phyloP scores from a whole-genome alignment of 1,140 invertebrate species.

The Drosophila funebris region DNA sequence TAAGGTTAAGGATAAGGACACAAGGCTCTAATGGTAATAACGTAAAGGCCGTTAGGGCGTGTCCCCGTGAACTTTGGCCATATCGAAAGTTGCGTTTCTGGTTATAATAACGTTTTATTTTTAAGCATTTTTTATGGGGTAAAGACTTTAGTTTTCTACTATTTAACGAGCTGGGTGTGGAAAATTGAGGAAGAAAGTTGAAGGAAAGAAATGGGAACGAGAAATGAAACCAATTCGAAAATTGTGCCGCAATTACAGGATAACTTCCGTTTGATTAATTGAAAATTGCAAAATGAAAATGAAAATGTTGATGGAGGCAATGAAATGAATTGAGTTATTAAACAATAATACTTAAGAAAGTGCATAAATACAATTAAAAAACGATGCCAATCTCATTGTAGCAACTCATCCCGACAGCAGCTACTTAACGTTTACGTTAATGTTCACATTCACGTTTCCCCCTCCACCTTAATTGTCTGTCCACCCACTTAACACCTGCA shows the following conservation, averaged over 20 bases:
- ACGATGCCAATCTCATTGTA: neutral
- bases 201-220: neutral
- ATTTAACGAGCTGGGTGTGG: slow-evolving; percentile 48
- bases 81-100: slow-evolving; percentile 33
- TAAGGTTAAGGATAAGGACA: neutral
- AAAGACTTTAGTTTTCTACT: slow-evolving; percentile 29
- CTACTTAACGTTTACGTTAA: neutral
- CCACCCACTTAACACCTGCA: slow-evolving; percentile 19
- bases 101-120: slow-evolving; percentile 66
- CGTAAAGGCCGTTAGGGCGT: slow-evolving; percentile 41
- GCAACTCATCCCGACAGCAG: slow-evolving; percentile 3
- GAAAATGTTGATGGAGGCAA: too few relatives aligned
- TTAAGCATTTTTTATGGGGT: slow-evolving; percentile 37
- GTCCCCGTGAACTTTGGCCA: slow-evolving; percentile 49
- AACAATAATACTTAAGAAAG: neutral
- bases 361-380: neutral
- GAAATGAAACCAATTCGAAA: too few relatives aligned
- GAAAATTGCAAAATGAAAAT: too few relatives aligned
- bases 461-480: neutral
- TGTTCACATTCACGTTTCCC: neutral
- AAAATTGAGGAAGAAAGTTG: neutral
- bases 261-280: too few relatives aligned
- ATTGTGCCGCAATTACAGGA: too few relatives aligned
- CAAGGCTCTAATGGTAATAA: neutral
- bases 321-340: too few relatives aligned